Evolutionary conservation across 1,140 invertebrate species (phyloP), one percentile per base, ranked within the genome.

Genomic region (Penaeus indicus): DNA sequence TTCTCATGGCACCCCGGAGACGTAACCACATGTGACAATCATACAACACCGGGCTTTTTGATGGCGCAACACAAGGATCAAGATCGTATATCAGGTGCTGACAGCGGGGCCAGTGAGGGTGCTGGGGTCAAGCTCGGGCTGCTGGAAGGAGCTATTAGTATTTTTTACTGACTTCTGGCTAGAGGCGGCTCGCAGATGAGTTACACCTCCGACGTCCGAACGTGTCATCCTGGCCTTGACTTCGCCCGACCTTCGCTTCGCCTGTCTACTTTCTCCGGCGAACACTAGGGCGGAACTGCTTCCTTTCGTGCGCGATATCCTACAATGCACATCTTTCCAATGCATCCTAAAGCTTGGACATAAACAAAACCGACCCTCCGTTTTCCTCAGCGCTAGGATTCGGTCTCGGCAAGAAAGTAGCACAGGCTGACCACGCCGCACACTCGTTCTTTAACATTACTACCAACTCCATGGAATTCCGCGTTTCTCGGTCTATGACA

Each of bases 121-220:
- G 60, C 62, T 42, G 62, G 54, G 85, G 85, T 86, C 85, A 86
- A 80, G 54, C 32, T 80, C 63, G 27, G 77, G 63, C 78, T 67
- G 85, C 85, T 86, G 85, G 78, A 67, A 86, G 78, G 78, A 81
- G 85, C 63, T 86, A 86, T 86, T 86, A 86, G 85, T 81, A 80
- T 69, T 86, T 86, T 86, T 86, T 86, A 86, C 85, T 47, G 85
- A 86, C 85, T 86, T 86, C 85, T 86, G 85, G 85, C 85, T 69
- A 69, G 85, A 86, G 85, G 62, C 85, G 54, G 85, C 77, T 38
- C 42, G 22, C 62, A 62, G 77, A 86, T 79, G 85, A 86, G 77
- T 86, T 86, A 86, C 85, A 69, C 85, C 85, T 63, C 78, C 78
- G 22, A 16, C 60, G 75, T 75, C 79, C 77, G 60, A 62, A 80